These are phyloP conservation scores for Anarhynchus alexandrinus DNA, from an alignment of 2,113 vertebrate genomes.

Conservation along the genomic window DNA sequence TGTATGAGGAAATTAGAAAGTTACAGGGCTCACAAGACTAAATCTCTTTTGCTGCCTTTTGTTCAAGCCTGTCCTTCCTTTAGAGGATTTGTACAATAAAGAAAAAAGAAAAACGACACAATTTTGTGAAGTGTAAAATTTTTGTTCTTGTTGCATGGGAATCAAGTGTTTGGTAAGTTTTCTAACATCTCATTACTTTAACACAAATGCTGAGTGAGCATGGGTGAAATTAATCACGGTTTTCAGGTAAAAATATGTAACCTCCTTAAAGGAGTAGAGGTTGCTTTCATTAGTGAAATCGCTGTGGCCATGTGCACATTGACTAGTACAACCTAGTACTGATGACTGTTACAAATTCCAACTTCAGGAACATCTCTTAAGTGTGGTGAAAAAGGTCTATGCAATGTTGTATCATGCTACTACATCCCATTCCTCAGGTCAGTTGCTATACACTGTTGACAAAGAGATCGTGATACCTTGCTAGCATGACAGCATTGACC, in stretches of 20 bases:
- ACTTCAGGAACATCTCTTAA: background rate
- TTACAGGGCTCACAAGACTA: background rate
- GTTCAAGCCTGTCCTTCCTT: background rate
- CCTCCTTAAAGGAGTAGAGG: background rate
- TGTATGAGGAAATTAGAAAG: background rate
- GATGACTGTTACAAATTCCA: background rate
- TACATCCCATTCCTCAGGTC: background rate
- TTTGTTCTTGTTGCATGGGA: background rate
- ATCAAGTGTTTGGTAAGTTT: conserved; percentile 1
- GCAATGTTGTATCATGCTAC: background rate
- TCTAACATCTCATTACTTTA: background rate
- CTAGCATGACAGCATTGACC: background rate
- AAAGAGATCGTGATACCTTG: background rate
- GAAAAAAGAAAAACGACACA: background rate
- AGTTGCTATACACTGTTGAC: background rate
- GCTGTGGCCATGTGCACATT: background rate
- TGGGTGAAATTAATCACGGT: background rate
- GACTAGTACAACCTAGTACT: background rate
- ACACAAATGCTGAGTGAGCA: background rate
- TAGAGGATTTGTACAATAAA: background rate
- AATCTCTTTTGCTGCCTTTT: background rate
- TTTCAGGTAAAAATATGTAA: background rate
- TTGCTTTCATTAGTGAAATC: background rate
- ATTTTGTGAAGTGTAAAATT: background rate
- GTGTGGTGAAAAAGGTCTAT: background rate